Evolutionary conservation across 1,140 invertebrate species (phyloP).

Genomic region (Bombus pascuorum): DNA sequence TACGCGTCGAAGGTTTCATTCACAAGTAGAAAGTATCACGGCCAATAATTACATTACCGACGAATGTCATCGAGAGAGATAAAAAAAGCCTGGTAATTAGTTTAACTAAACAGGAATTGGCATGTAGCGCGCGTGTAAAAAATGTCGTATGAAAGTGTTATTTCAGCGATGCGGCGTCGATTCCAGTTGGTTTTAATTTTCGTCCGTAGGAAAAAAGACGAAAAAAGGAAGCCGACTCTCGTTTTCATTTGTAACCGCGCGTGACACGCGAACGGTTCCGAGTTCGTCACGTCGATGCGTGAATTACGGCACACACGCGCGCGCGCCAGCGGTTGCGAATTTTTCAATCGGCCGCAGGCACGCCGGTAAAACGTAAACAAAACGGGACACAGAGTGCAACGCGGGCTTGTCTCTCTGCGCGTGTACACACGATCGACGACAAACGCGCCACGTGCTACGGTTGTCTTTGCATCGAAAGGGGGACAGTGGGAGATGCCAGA

Average conservation of each 20-base stretch:
- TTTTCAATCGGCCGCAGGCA: constrained; percentile 56
- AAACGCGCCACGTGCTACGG: constrained; percentile 58
- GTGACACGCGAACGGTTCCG: too few relatives aligned
- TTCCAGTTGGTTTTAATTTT: background rate
- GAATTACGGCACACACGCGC: constrained; percentile 17
- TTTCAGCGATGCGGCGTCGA: background rate
- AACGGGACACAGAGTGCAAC: constrained; percentile 65
- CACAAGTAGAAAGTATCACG: too few relatives aligned
- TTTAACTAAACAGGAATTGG: background rate
- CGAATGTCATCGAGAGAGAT: too few relatives aligned
- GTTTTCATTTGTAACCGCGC: constrained; percentile 2
- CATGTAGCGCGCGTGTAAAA: background rate
- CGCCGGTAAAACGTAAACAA: constrained; percentile 72
- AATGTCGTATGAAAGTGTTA: background rate
- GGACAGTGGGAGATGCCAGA: constrained; percentile 47
- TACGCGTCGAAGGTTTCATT: too few relatives aligned
- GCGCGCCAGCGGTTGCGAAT: constrained; percentile 27
- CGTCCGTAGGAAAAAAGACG: background rate
- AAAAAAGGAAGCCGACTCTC: background rate
- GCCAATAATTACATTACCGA: too few relatives aligned
- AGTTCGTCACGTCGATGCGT: constrained; percentile 18
- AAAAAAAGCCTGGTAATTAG: background rate
- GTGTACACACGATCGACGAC: constrained; percentile 22
- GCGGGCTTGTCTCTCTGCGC: constrained; percentile 34
- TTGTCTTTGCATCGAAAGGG: constrained; percentile 51